phyloP scores from a whole-genome alignment of 2,113 vertebrate genomes.

The Emberiza fucata region DNA sequence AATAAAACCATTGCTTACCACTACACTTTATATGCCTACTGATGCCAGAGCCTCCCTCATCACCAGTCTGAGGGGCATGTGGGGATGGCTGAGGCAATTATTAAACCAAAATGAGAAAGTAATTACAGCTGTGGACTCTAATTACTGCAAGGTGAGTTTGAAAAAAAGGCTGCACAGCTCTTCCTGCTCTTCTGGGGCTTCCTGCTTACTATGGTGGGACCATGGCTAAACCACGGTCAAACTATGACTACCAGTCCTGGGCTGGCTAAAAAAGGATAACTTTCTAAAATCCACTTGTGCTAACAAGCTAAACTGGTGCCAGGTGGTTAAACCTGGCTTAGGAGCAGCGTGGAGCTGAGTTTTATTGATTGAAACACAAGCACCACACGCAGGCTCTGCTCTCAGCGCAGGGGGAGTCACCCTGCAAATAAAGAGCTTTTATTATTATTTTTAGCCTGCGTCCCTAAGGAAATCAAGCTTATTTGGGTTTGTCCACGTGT shows the following conservation, averaged over 20 bases:
- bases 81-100: constrained; percentile 19
- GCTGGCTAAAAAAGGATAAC: background rate
- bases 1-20: background rate
- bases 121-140: constrained; percentile 48
- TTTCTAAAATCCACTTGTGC: accelerated
- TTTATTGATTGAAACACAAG: background rate
- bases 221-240: background rate
- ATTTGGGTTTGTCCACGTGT: background rate
- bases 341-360: background rate
- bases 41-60: background rate
- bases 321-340: background rate
- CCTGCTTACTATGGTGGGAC: background rate
- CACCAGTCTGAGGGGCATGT: background rate
- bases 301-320: background rate
- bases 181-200: background rate
- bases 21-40: accelerated
- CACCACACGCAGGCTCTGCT: background rate
- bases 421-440: background rate
- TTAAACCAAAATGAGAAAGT: constrained; percentile 4
- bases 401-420: background rate
- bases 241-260: background rate
- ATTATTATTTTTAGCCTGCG: background rate
- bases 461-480: background rate
- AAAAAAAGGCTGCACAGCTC: background rate
- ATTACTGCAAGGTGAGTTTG: constrained; percentile 50